Conservation (phyloP, 2,888 invertebrate species). For the Phaonia tiefii region DNA sequence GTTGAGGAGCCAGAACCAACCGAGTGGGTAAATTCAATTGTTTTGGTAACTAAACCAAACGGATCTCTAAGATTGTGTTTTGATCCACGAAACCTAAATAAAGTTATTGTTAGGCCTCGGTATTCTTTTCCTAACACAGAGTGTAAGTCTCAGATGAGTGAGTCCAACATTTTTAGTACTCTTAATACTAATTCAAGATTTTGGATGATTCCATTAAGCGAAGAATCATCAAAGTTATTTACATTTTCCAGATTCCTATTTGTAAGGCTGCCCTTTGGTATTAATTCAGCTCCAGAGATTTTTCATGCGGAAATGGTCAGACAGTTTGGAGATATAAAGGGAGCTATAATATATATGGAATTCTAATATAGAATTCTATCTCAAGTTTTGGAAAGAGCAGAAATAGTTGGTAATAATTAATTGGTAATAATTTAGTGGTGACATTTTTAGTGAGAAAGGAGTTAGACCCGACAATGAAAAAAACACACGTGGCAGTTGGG, state of each 20-base stretch:
- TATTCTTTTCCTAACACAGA: constrained; percentile 44
- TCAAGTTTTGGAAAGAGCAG: constrained; percentile 1
- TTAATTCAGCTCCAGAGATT: too few species aligned
- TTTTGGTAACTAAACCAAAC: neutral
- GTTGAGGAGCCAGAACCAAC: neutral
- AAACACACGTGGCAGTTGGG: too few species aligned
- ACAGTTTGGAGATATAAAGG: too few species aligned
- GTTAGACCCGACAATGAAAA: constrained; percentile 50
- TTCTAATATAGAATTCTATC: neutral
- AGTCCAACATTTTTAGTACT: constrained; percentile 27
- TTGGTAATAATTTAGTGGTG: constrained; percentile 58
- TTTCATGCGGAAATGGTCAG: too few species aligned
- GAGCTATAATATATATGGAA: too few species aligned
- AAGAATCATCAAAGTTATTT: constrained; percentile 28
- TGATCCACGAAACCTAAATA: constrained; percentile 38
- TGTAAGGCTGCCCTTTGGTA: constrained; percentile 31
- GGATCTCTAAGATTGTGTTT: constrained; percentile 30
- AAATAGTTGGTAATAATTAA: constrained; percentile 69
- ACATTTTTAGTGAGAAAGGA: constrained; percentile 34
- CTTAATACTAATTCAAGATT: neutral
- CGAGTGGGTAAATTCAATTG: constrained; percentile 14
- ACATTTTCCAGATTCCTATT: constrained; percentile 48
- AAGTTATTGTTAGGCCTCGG: constrained; percentile 25
- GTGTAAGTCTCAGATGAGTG: constrained; percentile 34
- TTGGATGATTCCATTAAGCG: too few species aligned